A percentile compares a stretch with the other conserved stretches of the same genome.
Evolutionary conservation across 2,888 invertebrate species (phyloP).

Genomic region (Pilophorus perplexus): DNA sequence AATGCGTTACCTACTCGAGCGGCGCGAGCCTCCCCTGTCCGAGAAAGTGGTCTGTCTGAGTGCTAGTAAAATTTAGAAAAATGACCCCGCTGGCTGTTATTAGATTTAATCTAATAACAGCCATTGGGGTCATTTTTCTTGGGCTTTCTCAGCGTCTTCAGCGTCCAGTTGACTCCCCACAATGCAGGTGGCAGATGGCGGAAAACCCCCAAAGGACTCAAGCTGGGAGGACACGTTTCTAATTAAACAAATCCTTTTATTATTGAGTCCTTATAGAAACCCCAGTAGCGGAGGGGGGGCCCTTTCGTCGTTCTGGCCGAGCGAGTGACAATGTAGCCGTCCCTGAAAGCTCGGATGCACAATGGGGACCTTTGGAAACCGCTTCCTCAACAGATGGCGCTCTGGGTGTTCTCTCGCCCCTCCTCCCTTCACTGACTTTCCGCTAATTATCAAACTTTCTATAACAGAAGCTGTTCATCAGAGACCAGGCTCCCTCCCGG

Average conservation of each 20-base stretch:
- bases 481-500: conserved; percentile 9
- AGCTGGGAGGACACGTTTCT: conserved; percentile 26
- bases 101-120: no score
- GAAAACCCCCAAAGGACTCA: neutral
- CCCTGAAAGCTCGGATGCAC: conserved; percentile 23
- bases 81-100: no score
- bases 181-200: conserved; percentile 3
- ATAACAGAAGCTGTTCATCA: conserved; percentile 8
- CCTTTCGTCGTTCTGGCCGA: conserved; percentile 1
- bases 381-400: conserved; percentile 38
- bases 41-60: no score
- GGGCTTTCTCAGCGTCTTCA: no score
- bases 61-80: no score
- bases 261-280: conserved; percentile 20
- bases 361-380: conserved; percentile 20
- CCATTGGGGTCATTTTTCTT: no score
- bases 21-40: no score
- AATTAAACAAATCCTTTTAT: conserved; percentile 36
- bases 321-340: conserved; percentile 14
- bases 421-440: conserved; percentile 24
- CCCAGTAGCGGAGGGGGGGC: no score
- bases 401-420: neutral
- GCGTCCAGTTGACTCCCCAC: no score
- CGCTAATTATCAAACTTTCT: conserved; percentile 40
- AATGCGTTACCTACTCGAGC: no score